Base-by-base conservation (phyloP, 2,888 invertebrate species). In the Sarcophaga subvicina region DNA sequence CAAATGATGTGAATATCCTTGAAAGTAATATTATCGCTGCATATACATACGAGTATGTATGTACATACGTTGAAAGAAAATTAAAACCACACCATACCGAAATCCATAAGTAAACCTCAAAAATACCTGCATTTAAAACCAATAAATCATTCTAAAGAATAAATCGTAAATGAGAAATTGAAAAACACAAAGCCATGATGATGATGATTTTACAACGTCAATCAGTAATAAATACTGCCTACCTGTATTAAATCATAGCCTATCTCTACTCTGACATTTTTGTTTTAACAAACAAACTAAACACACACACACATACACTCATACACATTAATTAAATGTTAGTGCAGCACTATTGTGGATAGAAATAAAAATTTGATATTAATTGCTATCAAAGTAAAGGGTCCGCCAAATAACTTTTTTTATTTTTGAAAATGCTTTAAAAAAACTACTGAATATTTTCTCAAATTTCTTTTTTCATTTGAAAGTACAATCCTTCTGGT, bases 111-210 rank as follows among this genome's bases (percentile, higher is more conserved):
- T 25, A 17, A 62, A 60, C 4, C 54, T n/a, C 11, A 49, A 14
- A 14, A 49, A 49, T 49, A 14, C 49, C 14, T 64, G 54, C 25
- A 66, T 54, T 63, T 37, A 76, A 81, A 76, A 63, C 70, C 63
- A 81, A 71, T 70, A 70, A 81, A 71, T 81, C 64, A 81, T 62
- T 67, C 76, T 67, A 27, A n/a, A 73, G 72, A 75, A 81, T 81
- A 75, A 76, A 81, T 81, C 70, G 63, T 17, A 70, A 75, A 76
- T 76, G 49, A 75, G 73, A 10, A 70, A 45, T 60, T 47, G 27
- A 75, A 14, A 64, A 66, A 25, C 8, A 37, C 37, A 37, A 37
- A 27, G 27, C 27, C 37, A 8, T 37, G 6, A 37, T 37, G 6
- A 37, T 6, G 1, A 73, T 73, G 47, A 63, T 62, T 47, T 63